Evolutionary conservation across 2,888 invertebrate genomes (phyloP).

Genomic region (Flabesymbios commensalis): DNA sequence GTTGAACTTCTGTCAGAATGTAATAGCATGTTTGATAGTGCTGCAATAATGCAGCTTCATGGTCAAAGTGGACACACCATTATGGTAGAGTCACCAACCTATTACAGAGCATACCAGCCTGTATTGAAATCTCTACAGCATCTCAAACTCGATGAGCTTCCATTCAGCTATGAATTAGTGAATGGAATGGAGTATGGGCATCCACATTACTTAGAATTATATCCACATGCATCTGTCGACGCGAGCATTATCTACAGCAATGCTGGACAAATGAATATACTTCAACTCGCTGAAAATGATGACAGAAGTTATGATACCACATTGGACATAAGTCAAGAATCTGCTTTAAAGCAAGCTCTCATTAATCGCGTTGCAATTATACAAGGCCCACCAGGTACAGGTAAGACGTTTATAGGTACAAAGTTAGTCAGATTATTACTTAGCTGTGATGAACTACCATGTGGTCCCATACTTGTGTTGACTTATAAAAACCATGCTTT

Average conservation of each 20-base stretch:
- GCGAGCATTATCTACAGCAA: too few species aligned
- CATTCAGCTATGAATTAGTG: conserved; percentile 73
- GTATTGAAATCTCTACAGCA: conserved; percentile 72
- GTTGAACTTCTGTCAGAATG: conserved; percentile 22
- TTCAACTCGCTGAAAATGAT: too few species aligned
- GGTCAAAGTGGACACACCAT: conserved; percentile 37
- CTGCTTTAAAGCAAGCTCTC: conserved; percentile 72
- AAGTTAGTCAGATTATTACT: conserved; percentile 66
- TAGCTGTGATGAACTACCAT: neutral
- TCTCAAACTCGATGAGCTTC: conserved; percentile 67
- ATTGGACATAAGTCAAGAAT: conserved; percentile 72
- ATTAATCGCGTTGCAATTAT: conserved; percentile 76
- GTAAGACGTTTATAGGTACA: conserved; percentile 77
- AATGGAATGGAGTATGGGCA: too few species aligned
- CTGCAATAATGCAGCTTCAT: conserved; percentile 4
- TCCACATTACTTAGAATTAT: too few species aligned
- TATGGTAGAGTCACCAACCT: conserved; percentile 76
- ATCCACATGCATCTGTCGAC: too few species aligned
- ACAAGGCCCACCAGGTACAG: conserved; percentile 85
- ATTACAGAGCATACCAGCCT: conserved; percentile 77
- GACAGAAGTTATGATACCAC: conserved; percentile 52
- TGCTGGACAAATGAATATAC: too few species aligned
- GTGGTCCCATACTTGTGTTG: conserved; percentile 24
- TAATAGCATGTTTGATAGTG: conserved; percentile 11
- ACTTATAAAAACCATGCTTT: conserved; percentile 33